These are phyloP conservation scores for Acronicta psi DNA, from an alignment of 2,888 invertebrate genomes.

Conservation along the genomic window DNA sequence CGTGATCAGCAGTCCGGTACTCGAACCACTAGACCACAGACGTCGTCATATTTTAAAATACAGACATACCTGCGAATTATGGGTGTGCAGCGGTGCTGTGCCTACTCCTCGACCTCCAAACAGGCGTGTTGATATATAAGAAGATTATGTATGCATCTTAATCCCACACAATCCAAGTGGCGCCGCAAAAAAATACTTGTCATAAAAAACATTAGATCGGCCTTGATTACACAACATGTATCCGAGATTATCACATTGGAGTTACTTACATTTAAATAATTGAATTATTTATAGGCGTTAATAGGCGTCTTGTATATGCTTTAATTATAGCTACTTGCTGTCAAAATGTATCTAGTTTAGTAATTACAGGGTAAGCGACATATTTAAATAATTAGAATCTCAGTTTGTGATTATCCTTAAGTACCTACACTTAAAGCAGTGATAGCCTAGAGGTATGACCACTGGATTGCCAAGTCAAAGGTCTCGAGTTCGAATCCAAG, in stretches of 20 bases:
- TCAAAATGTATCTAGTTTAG: slow-evolving; percentile 20
- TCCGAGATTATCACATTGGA: slow-evolving; percentile 24
- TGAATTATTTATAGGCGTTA: slow-evolving; percentile 42
- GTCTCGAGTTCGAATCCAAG: too few relatives aligned
- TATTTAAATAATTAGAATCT: background rate
- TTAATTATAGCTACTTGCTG: slow-evolving; percentile 20
- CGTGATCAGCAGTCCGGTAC: too few relatives aligned
- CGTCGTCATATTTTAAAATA: too few relatives aligned
- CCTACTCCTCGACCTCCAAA: too few relatives aligned
- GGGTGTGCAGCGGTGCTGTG: too few relatives aligned
- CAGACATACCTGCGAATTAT: too few relatives aligned
- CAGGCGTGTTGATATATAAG: too few relatives aligned
- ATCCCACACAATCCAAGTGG: background rate
- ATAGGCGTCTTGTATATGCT: slow-evolving; percentile 11
- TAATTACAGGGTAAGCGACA: slow-evolving; percentile 4
- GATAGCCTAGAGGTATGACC: too few relatives aligned
- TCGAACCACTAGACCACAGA: too few relatives aligned
- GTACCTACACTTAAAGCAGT: too few relatives aligned
- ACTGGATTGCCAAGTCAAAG: too few relatives aligned
- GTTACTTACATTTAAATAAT: slow-evolving; percentile 33
- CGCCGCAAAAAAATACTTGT: background rate
- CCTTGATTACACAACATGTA: slow-evolving; percentile 28
- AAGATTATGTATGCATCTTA: background rate
- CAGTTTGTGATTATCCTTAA: background rate
- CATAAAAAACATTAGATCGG: background rate